A percentile compares a stretch with the other conserved stretches of the same genome.
Conservation (phyloP, 2,113 vertebrate species). For the Corythoichthys intestinalis region DNA sequence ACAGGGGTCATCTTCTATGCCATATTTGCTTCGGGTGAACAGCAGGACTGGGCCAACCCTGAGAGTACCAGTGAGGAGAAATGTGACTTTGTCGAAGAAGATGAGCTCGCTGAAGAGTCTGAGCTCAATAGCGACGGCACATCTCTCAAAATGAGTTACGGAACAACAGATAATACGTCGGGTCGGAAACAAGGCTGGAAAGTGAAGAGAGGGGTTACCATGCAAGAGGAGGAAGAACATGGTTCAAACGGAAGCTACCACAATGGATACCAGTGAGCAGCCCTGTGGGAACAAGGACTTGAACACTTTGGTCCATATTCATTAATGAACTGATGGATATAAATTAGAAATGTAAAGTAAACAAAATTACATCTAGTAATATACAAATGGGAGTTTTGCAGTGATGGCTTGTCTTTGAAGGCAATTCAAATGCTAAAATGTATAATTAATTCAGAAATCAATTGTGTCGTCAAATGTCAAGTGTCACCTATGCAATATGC, state of each 20-base stretch:
- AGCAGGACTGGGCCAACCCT: conserved; percentile 94
- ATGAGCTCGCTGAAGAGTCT: conserved; percentile 89
- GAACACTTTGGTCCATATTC: conserved; percentile 4
- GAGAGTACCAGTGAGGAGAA: conserved; percentile 88
- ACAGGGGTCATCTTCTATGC: conserved; percentile 93
- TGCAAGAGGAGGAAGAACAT: conserved; percentile 76
- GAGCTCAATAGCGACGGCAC: conserved; percentile 79
- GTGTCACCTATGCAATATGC: conserved; percentile 69
- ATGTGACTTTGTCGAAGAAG: conserved; percentile 86
- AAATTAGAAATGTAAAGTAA: conserved; percentile 23
- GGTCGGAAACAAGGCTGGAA: conserved; percentile 74
- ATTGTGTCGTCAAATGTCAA: conserved; percentile 5
- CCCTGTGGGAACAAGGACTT: conserved; percentile 13
- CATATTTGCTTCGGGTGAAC: conserved; percentile 95
- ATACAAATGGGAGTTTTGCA: conserved; percentile 7
- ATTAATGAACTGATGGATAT: conserved; percentile 17
- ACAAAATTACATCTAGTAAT: conserved; percentile 9
- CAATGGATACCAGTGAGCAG: conserved; percentile 72
- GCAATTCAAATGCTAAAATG: not conserved
- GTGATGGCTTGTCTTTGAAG: not conserved
- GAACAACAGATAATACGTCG: conserved; percentile 77
- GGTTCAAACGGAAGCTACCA: conserved; percentile 78
- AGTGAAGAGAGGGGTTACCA: conserved; percentile 70
- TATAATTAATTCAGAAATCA: conserved; percentile 1
- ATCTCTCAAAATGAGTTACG: conserved; percentile 79